Evolutionary conservation across 2,888 invertebrate species (phyloP), one percentile per base, ranked within the genome.

Genomic region (Parnassius smintheus): DNA sequence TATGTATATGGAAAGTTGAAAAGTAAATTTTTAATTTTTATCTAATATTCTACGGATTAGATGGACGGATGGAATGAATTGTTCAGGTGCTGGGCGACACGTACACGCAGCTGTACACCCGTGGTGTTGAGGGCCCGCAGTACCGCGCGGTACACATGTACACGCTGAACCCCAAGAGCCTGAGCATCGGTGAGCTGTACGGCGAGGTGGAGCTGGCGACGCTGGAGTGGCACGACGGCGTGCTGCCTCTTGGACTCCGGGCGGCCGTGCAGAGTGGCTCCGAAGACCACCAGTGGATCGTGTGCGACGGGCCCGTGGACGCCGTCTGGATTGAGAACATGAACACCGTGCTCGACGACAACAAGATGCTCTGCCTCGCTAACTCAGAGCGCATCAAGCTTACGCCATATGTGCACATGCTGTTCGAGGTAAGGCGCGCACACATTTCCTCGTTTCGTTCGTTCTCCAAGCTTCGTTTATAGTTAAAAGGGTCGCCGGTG

Each of bases 301-400:
- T 97, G 51, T 97, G 97, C 82, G 98, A 98, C 79, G 98, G 98
- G 0, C 98, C 96, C 0, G 97, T 98, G 0, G 98, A 98, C 81
- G 97, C 98, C 0, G 95, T 97, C 22, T 98, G 98, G 98, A 98
- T 98, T 68, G 98, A 98, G 84, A 98, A 97, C 79, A 94, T 98
- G 94, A 98, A 98, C 83, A 97, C 98, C 0, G 97, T 97, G 0
- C 91, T 98, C 8, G 98, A 98, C 77, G 98, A 98, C 78, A 98
- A 98, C 81, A 98, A 98, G 88, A 97, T 98, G 97, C 83, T 98
- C 48, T 98, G 98, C 74, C 88, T 98, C 48, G 97, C 97, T 1
- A 98, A 98, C 91, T 97, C 97, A 0, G 98, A 97, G 84, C 92
- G 97, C 65, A 98, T 98, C 67, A 97, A 97, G 82, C 93, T 98